These are phyloP conservation scores for Oreochromis spilurus DNA, from an alignment of 2,113 vertebrate species.

Conservation along the genomic window DNA sequence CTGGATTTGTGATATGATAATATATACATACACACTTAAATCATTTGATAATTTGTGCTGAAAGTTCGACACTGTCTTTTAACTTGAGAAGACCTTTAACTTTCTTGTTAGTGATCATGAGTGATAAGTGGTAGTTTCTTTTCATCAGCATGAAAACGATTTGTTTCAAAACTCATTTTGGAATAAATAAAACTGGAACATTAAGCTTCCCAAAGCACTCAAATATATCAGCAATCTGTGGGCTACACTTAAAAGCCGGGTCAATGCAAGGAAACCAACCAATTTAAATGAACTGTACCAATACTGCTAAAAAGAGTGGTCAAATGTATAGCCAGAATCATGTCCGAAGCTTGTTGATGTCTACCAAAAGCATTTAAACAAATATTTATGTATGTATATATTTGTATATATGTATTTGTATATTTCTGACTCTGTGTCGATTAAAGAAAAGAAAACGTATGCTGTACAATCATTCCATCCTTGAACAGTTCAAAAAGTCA, in stretches of 20 bases:
- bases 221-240: too few species aligned
- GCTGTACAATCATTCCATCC: background rate
- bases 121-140: background rate
- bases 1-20: background rate
- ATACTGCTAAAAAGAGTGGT: too few species aligned
- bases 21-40: background rate
- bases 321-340: too few species aligned
- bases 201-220: too few species aligned
- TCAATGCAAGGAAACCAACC: too few species aligned
- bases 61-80: background rate
- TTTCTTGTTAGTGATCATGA: too few species aligned
- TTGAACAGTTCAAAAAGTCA: background rate
- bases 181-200: too few species aligned
- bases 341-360: too few species aligned
- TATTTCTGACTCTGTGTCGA: background rate
- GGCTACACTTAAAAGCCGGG: too few species aligned
- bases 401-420: background rate
- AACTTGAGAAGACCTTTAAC: background rate
- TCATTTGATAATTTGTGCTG: background rate
- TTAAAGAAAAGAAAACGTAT: background rate
- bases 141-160: background rate
- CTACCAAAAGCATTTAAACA: background rate
- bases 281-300: too few species aligned
- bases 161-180: too few species aligned
- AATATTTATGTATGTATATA: background rate